These are phyloP conservation scores for Pseudomyrmex flavicornis DNA, from an alignment of 1,140 invertebrate species.

Conservation along the genomic window DNA sequence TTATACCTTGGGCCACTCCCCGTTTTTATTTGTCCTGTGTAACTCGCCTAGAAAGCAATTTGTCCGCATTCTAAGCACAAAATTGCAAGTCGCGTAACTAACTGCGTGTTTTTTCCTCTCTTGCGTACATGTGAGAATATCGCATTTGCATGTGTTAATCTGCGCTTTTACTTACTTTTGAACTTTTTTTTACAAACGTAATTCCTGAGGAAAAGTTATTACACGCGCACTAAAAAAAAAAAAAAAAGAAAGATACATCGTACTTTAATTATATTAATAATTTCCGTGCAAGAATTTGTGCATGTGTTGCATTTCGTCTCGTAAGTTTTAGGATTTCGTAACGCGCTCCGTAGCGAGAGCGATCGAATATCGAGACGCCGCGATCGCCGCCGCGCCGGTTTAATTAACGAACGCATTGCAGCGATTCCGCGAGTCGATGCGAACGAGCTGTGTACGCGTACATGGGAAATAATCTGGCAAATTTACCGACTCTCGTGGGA, in stretches of 20 bases:
- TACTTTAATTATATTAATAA: constrained; percentile 45
- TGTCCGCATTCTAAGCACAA: not conserved
- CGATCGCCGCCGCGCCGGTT: not conserved
- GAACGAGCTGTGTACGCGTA: not conserved
- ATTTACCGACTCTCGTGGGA: constrained; percentile 8
- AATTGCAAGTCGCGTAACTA: not conserved
- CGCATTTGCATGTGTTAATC: not conserved
- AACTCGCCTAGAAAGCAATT: not conserved
- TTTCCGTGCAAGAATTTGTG: not conserved
- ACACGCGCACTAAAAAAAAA: not conserved
- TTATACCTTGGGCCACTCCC: constrained; percentile 4
- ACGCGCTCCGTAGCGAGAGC: not conserved
- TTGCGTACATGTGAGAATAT: not conserved
- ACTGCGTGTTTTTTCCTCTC: not conserved
- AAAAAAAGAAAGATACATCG: too few relatives aligned
- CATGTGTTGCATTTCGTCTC: constrained; percentile 12
- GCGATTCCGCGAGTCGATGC: constrained; percentile 2
- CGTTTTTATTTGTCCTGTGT: not conserved
- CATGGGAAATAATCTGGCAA: constrained; percentile 30
- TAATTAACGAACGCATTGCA: constrained; percentile 37
- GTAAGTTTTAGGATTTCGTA: constrained; percentile 17
- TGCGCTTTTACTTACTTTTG: constrained; percentile 3
- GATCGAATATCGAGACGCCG: constrained; percentile 25
- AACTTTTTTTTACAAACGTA: not conserved
- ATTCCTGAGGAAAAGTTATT: not conserved